Evolutionary conservation across 2,888 invertebrate species (phyloP).

Genomic region (Margaritifera margaritifera): DNA sequence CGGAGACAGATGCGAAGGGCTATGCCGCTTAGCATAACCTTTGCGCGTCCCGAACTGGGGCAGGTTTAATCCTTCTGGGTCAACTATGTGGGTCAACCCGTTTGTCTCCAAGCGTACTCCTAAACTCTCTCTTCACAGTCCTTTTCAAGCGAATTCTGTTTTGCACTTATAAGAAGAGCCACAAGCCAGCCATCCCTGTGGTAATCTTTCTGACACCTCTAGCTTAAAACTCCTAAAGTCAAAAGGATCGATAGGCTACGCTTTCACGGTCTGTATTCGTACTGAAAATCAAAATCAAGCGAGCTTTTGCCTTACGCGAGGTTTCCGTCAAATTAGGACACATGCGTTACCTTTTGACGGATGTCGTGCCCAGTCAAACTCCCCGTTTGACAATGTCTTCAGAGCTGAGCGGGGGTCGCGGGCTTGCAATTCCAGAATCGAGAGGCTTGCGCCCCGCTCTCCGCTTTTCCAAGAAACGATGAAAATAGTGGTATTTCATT

Average conservation of each 20-base stretch:
- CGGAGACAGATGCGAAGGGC: constrained; percentile 77
- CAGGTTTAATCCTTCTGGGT: constrained; percentile 32
- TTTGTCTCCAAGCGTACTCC: constrained; percentile 73
- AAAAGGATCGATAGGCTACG: constrained; percentile 81
- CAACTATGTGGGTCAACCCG: constrained; percentile 67
- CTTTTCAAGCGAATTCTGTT: no score
- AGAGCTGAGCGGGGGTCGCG: constrained; percentile 76
- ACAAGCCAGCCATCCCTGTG: constrained; percentile 82
- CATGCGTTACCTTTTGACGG: constrained; percentile 77
- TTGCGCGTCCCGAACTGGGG: no score
- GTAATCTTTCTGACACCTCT: constrained; percentile 83
- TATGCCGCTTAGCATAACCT: no score
- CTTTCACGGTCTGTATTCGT: constrained; percentile 80
- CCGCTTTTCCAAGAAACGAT: constrained; percentile 54
- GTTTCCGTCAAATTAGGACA: constrained; percentile 80
- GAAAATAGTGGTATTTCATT: constrained; percentile 5
- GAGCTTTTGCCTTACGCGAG: constrained; percentile 82
- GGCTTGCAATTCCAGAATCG: constrained; percentile 75
- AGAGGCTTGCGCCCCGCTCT: constrained; percentile 8
- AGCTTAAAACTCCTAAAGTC: constrained; percentile 75
- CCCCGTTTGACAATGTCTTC: constrained; percentile 78
- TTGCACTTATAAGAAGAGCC: no score
- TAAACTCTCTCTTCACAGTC: no score
- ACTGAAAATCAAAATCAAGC: constrained; percentile 81
- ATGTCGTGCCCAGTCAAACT: constrained; percentile 81